Percentiles rank a stretch among this genome's conserved stretches.
Conservation (phyloP, 2,888 invertebrate genomes). For the Sarcophaga subvicina region DNA sequence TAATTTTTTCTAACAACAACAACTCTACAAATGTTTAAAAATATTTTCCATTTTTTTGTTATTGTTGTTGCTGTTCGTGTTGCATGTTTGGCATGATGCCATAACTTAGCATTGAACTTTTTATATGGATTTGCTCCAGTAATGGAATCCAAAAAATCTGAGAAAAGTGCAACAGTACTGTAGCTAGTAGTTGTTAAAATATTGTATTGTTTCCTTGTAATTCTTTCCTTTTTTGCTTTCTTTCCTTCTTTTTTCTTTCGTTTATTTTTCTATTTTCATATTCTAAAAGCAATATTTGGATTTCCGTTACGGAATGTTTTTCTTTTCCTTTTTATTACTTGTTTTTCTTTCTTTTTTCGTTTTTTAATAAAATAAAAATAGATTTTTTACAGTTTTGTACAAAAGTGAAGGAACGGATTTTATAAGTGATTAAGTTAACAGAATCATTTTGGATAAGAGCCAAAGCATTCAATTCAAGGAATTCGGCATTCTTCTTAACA, state of each 20-base stretch:
- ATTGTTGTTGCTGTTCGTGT: no score
- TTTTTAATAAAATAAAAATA: background rate
- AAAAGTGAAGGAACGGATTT: no score
- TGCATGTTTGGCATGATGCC: slow-evolving; percentile 31
- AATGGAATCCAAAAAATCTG: slow-evolving; percentile 20
- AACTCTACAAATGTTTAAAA: no score
- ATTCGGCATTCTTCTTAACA: no score
- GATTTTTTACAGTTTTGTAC: background rate
- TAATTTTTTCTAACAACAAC: no score
- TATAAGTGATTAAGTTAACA: no score
- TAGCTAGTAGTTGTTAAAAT: slow-evolving; percentile 36
- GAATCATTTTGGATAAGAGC: no score
- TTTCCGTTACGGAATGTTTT: slow-evolving; percentile 34
- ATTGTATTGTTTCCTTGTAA: slow-evolving; percentile 30
- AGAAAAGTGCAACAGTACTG: slow-evolving; percentile 45
- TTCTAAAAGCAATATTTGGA: slow-evolving; percentile 56
- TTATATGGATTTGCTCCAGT: slow-evolving; percentile 18
- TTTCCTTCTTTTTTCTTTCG: slow-evolving; percentile 16
- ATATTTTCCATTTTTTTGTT: no score
- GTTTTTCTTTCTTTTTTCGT: background rate
- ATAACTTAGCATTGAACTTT: slow-evolving; percentile 55
- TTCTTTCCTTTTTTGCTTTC: slow-evolving; percentile 4
- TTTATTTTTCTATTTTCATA: slow-evolving; percentile 23
- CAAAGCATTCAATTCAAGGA: no score
- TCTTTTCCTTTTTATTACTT: background rate